phyloP scores from a whole-genome alignment of 2,888 invertebrate species.

The Brenthis hecate region DNA sequence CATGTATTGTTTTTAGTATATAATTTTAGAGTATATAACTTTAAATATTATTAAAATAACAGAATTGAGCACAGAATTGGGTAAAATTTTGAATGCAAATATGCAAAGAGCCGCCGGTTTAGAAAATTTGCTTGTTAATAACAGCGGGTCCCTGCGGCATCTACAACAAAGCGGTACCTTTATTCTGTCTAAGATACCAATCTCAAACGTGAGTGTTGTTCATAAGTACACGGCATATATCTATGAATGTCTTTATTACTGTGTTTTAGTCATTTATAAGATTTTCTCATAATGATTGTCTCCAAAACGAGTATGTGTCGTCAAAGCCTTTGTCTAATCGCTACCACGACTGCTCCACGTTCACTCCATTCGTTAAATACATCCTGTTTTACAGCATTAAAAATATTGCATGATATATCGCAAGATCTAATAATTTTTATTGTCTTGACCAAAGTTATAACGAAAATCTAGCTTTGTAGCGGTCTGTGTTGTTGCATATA shows the following conservation, averaged over 20 bases:
- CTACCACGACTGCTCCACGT: slow-evolving; percentile 53
- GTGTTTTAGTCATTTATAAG: slow-evolving; percentile 79
- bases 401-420: slow-evolving; percentile 25
- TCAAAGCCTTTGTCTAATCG: slow-evolving; percentile 81
- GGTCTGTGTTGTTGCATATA: slow-evolving; percentile 1
- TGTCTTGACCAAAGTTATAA: slow-evolving; percentile 24
- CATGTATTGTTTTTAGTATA: not conserved
- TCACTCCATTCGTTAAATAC: slow-evolving; percentile 32
- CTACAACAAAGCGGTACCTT: slow-evolving; percentile 77
- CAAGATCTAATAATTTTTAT: slow-evolving; percentile 35
- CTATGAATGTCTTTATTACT: slow-evolving; percentile 82
- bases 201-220: slow-evolving; percentile 80
- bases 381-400: slow-evolving; percentile 38
- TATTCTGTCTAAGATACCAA: slow-evolving; percentile 77
- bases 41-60: not conserved
- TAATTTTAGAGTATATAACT: not conserved
- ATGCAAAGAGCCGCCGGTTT: slow-evolving; percentile 41
- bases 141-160: slow-evolving; percentile 72
- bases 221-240: slow-evolving; percentile 76
- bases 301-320: slow-evolving; percentile 77
- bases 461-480: slow-evolving; percentile 18
- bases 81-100: slow-evolving; percentile 27
- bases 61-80: not conserved
- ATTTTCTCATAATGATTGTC: slow-evolving; percentile 83
- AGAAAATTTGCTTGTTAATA: slow-evolving; percentile 60